Evolutionary conservation across 2,888 invertebrate genomes (phyloP).

Genomic region (Hydrotaea cyrtoneurina): DNA sequence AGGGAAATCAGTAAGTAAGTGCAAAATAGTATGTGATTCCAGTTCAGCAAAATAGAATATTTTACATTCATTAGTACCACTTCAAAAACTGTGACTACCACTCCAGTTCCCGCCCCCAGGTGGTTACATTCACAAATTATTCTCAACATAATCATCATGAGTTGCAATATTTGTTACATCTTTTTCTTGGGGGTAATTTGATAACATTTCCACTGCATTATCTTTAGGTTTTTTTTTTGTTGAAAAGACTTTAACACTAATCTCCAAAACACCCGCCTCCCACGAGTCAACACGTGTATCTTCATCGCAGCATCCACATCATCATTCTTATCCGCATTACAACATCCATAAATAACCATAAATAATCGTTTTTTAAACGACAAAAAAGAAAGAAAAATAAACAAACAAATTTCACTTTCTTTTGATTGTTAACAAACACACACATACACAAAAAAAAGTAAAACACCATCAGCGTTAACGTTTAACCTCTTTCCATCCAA

Average conservation of each 20-base stretch:
- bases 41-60: too few species aligned
- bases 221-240: too few species aligned
- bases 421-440: constrained; percentile 28
- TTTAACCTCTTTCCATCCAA: constrained; percentile 11
- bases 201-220: neutral
- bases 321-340: constrained; percentile 43
- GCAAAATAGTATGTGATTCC: too few species aligned
- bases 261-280: neutral
- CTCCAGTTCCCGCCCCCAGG: too few species aligned
- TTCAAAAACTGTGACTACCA: too few species aligned
- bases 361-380: constrained; percentile 38
- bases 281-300: neutral
- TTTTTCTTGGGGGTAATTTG: neutral
- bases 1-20: too few species aligned
- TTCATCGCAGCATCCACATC: neutral
- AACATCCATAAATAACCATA: constrained; percentile 30
- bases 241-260: neutral
- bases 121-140: too few species aligned
- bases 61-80: too few species aligned
- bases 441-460: too few species aligned
- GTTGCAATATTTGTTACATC: too few species aligned
- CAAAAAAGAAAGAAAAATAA: constrained; percentile 3
- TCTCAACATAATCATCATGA: too few species aligned
- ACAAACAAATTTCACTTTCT: constrained; percentile 53
- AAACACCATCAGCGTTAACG: constrained; percentile 4